Percentiles rank a stretch among this genome's conserved stretches.
These are phyloP conservation scores for Cheirogaleus major DNA, from an alignment of 2,797 vertebrate species.

Conservation along the genomic window DNA sequence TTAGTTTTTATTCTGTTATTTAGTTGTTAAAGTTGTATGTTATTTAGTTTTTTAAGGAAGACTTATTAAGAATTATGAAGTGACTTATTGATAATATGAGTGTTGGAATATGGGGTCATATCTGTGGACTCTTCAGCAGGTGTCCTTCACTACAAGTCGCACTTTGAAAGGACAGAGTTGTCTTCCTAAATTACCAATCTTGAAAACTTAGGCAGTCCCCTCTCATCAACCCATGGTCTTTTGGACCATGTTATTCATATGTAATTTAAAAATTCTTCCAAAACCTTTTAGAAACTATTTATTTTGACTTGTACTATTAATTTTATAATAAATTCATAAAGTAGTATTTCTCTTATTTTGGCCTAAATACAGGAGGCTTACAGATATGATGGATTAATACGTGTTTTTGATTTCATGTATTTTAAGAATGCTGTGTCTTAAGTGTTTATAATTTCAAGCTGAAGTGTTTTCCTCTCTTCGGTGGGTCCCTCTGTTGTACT, in stretches of 20 bases:
- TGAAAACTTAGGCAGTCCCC: background rate
- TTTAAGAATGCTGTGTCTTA: background rate
- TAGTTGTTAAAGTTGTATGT: background rate
- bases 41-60: background rate
- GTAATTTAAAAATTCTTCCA: background rate
- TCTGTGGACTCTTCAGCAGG: background rate
- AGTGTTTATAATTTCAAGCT: background rate
- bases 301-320: background rate
- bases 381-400: background rate
- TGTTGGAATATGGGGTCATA: background rate
- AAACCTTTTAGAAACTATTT: background rate
- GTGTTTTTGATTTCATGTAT: background rate
- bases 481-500: background rate
- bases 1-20: conserved; percentile 77
- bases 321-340: background rate
- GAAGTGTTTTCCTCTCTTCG: background rate
- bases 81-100: background rate
- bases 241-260: background rate
- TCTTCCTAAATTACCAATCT: background rate
- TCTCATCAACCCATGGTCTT: background rate
- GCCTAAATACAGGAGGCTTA: background rate
- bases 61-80: background rate
- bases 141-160: background rate
- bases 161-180: background rate
- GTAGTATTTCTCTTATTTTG: background rate